Evolutionary conservation across 2,888 invertebrate species (phyloP), one percentile per base, ranked within the genome.

Genomic region (Pseudococcus viburni): DNA sequence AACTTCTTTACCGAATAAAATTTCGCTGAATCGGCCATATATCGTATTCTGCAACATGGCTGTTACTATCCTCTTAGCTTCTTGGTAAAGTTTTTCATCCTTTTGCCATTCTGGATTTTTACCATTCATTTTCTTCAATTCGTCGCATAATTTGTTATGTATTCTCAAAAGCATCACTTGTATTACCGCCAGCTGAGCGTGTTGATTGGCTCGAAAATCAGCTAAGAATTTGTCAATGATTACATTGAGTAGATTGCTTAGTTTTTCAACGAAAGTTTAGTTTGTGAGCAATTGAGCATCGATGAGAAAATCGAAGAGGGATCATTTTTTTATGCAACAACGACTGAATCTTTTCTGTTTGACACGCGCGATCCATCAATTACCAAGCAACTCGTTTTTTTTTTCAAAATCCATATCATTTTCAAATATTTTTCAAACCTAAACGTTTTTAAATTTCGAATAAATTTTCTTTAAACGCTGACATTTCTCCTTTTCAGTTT

Each of bases 131-230:
- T 46, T 42, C 46, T 83, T 83, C 46, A 83, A 19, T 83, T 83
- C 80, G 15, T 83, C 80, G 80, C 42, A 39, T 83, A 83, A 46
- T 83, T 83, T 83, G 15, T 83, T 83, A 19, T 83, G 80, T 83
- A 83, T 9, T 83, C 80, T 42, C 9, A 83, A 22, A 1, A 46
- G 46, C 11, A 83, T 11, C 1, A 83, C 19, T 42, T 83, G 80
- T 46, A 83, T 46, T 9, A 17, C 80, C 0, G 42, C 11, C 80
- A 83, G 11, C 11, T 83, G 80, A 19, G 46, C 80, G 11, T 83
- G 80, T 19, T 83, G 80, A 46, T 83, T 83, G 11, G 46, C 80
- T 46, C 80, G 42, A 12, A 83, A 46, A 46, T 83, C 80, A 19
- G 80, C 80, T 83, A n/a, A 5, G 19, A 46, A 46, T 17, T 46